Evolutionary conservation across 2,888 invertebrate genomes (phyloP).

Genomic region (Andrena minutula): DNA sequence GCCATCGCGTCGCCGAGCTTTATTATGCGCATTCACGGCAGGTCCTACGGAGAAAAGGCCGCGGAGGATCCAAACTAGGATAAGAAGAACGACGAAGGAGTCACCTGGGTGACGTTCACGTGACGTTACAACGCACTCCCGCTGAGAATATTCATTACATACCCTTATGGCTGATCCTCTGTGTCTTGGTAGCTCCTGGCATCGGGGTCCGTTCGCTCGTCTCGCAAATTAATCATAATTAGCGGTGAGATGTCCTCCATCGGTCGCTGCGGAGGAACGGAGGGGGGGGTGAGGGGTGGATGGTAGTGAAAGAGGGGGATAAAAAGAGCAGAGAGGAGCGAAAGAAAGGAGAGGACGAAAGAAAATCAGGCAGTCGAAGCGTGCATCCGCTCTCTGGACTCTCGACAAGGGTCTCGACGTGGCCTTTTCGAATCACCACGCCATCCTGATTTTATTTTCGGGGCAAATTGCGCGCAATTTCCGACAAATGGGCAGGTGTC

Average conservation of each 20-base stretch:
- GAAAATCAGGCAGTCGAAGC: conserved; percentile 73
- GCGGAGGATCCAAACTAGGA: conserved; percentile 28
- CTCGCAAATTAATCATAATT: conserved; percentile 82
- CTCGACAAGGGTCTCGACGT: conserved; percentile 28
- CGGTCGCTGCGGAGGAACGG: conserved; percentile 52
- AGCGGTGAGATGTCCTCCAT: conserved; percentile 78
- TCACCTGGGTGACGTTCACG: conserved; percentile 76
- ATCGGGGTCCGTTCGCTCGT: conserved; percentile 69
- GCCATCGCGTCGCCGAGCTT: conserved; percentile 9
- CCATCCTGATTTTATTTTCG: conserved; percentile 71
- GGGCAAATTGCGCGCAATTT: conserved; percentile 76
- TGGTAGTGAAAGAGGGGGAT: conserved; percentile 7
- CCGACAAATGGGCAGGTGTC: conserved; percentile 70
- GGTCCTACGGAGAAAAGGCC: conserved; percentile 34
- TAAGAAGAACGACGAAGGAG: conserved; percentile 59
- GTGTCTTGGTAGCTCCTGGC: conserved; percentile 69
- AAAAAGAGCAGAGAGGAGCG: conserved; percentile 24
- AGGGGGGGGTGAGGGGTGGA: background rate
- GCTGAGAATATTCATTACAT: conserved; percentile 82
- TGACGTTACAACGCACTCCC: conserved; percentile 74
- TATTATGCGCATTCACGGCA: conserved; percentile 18
- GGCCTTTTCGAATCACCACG: conserved; percentile 53
- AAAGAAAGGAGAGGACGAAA: conserved; percentile 51
- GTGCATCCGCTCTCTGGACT: conserved; percentile 69
- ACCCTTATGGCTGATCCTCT: conserved; percentile 55